Base-by-base conservation (phyloP, 2,888 invertebrate genomes). In the Cinara cedri region DNA sequence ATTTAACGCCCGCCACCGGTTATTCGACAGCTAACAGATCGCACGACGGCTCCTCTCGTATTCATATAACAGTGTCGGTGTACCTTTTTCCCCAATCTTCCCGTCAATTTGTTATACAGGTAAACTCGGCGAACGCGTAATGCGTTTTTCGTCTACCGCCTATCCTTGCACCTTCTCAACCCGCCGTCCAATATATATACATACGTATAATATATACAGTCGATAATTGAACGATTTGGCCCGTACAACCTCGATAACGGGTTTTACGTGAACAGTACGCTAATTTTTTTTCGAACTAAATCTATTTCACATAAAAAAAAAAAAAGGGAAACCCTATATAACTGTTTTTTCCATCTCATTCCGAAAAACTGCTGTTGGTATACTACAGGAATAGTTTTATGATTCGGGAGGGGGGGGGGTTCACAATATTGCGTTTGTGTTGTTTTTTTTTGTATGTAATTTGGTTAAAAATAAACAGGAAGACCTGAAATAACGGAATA, bases 1-100 rank as follows among this genome's bases (percentile, higher is more conserved):
- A 78, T 78, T 78, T 78, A 78, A 78, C 68, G 57, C 34, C 76
- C 68, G 46, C 49, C 60, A 34, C 46, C 76, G 66, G 76, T 76
- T 76, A 76, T 68, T 76, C 68, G 76, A 78, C 76, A 78, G 76
- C 76, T 78, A 78, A 78, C 76, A 78, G 68, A 78, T 78, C 76
- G 34, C 68, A 60, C 14, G 14, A 60, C 14, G 14, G 57, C 21
- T 65, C 54, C 75, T 63, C 21, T 44, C 26, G 55, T 66, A 55
- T 66, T 76, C 75, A 66, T 76, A 66, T 76, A 76, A 66, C 55
- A 55, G 66, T n/a, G n/a, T n/a, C n/a, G n/a, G n/a, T n/a, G n/a
- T 66, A 26, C 54, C 74, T 44, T 44, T 55, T 66, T 26, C 65
- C 54, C 65, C 54, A 54, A 65, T 65, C 54, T 65, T 75, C 65